Base-by-base conservation (phyloP, 2,888 invertebrate genomes). In the Stenodera caucasica region DNA sequence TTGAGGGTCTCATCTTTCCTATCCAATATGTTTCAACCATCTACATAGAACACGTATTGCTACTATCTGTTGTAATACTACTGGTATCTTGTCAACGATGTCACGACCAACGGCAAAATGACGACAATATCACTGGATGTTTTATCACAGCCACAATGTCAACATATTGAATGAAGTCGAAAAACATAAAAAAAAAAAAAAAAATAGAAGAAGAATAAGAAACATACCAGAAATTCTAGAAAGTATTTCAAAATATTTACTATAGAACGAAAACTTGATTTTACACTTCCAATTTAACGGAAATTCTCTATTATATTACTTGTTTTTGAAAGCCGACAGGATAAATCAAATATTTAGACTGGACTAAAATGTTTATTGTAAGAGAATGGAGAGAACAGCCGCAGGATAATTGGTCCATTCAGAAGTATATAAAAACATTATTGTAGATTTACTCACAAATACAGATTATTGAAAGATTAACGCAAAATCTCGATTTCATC, bases 91-190 rank as follows among this genome's bases (percentile, higher is more conserved):
- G 18, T 40, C 40, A 40, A 40, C 40, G 40, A 40, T 40, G 40
- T 40, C 40, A 40, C 40, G 40, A 40, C 40, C 40, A 18, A 18
- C 26, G 37, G 54, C 45, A 30, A 35, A 52, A 56, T 56, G 55
- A 55, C 55, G 53, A 32, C 49, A 29, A 58, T 58, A 58, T 58
- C 26, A 32, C 52, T 53, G 3, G 54, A 45, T 58, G 58, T 58
- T 58, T 58, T 58, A 58, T 40, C 52, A 30, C 12, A 50, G 40
- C 35, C 33, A 29, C 23, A 55, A 49, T 55, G 60, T 60, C 60
- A 60, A 60, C 60, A 59, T 40, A 21, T 52, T 50, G 45, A 15
- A 12, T 21, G 29, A 55, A 32, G 12, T 3, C 3, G 18, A 18
- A 40, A 18, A 40, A 15, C 7, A 15, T 7, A 0, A 7, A 15